Conservation (phyloP, 2,888 invertebrate species). For the Trichopoda pennipes region DNA sequence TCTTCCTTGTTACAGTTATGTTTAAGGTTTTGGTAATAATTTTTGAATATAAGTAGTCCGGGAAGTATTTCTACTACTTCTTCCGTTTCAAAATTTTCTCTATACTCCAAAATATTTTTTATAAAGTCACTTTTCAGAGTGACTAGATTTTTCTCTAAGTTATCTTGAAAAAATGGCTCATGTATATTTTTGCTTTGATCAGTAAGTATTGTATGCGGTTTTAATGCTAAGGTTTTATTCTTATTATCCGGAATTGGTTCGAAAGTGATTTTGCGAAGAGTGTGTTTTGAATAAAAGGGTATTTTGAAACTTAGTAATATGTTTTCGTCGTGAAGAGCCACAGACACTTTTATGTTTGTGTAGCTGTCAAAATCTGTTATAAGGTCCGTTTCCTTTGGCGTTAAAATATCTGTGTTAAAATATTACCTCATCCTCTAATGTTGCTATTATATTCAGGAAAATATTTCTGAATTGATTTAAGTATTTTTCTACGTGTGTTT, state of each 20-base stretch:
- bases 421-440: background rate
- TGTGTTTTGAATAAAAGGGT: background rate
- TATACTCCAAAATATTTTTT: conserved; percentile 10
- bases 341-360: background rate
- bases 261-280: background rate
- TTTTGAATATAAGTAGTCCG: conserved; percentile 52
- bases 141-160: conserved; percentile 11
- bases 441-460: background rate
- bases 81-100: conserved; percentile 1
- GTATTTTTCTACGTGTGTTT: background rate
- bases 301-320: conserved; percentile 1
- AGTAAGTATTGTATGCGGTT: conserved; percentile 1
- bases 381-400: background rate
- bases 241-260: conserved; percentile 6
- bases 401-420: background rate
- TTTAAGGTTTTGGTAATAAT: conserved; percentile 32
- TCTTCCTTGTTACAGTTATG: conserved; percentile 55
- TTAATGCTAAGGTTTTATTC: conserved; percentile 20
- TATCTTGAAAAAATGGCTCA: conserved; percentile 5
- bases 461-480: background rate
- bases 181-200: background rate
- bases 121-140: background rate
- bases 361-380: conserved; percentile 10
- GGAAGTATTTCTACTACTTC: conserved; percentile 35
- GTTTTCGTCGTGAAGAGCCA: background rate